Conservation (phyloP, 1,140 invertebrate species). For the Macrocentrus cingulum region DNA sequence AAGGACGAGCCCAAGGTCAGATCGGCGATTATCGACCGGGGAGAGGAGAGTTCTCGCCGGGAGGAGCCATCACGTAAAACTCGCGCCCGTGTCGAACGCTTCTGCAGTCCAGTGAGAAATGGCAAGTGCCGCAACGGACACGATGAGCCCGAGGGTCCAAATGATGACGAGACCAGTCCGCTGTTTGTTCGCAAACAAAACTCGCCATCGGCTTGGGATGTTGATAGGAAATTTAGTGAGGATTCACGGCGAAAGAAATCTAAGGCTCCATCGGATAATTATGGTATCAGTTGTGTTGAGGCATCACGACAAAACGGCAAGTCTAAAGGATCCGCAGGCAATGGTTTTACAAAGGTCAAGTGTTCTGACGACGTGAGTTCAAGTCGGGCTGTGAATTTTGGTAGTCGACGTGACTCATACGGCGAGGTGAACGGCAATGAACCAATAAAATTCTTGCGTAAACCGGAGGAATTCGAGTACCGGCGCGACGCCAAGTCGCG, state of each 20-base stretch:
- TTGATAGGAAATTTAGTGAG: constrained; percentile 6
- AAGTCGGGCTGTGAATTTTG: too few relatives aligned
- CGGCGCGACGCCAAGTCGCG: background rate
- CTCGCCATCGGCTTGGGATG: background rate
- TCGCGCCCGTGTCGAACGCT: too few relatives aligned
- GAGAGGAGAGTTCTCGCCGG: background rate
- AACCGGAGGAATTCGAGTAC: constrained; percentile 11
- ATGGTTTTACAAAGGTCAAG: constrained; percentile 31
- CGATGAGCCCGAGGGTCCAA: constrained; percentile 1
- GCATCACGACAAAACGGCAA: constrained; percentile 29
- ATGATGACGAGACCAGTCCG: constrained; percentile 4
- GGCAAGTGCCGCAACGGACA: constrained; percentile 17
- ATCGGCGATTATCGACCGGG: constrained; percentile 14
- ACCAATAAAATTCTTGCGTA: constrained; percentile 9
- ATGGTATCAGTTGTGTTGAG: constrained; percentile 18
- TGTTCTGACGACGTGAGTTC: constrained; percentile 24
- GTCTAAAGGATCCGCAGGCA: constrained; percentile 19
- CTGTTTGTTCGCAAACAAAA: background rate
- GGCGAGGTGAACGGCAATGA: background rate
- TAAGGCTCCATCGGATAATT: constrained; percentile 4
- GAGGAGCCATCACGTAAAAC: too few relatives aligned
- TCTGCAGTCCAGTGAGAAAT: constrained; percentile 12
- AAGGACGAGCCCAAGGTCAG: constrained; percentile 23
- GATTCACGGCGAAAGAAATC: constrained; percentile 21
- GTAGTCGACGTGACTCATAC: too few relatives aligned